Percentiles rank a stretch among this genome's conserved stretches.
These are phyloP conservation scores for Caenorhabditis drosophilae DNA, from an alignment of 2,888 invertebrate genomes.

Conservation along the genomic window DNA sequence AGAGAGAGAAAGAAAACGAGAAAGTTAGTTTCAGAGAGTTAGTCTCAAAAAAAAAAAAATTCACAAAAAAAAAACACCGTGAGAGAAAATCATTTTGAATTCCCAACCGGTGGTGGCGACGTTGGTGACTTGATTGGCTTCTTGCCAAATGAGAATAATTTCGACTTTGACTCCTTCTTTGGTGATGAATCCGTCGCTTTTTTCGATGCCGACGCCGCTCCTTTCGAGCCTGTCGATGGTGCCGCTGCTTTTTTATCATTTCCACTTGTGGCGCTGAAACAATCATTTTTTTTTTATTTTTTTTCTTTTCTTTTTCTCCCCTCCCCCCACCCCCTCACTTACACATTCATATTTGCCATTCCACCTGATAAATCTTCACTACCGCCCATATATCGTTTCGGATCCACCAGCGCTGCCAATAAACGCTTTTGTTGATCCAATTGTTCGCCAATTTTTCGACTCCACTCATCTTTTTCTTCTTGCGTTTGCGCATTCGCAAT, in stretches of 20 bases:
- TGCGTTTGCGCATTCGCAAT: conserved; percentile 80
- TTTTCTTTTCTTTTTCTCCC: not conserved
- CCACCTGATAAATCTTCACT: conserved; percentile 56
- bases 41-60: too few relatives aligned
- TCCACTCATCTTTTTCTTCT: conserved; percentile 74
- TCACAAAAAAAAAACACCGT: too few relatives aligned
- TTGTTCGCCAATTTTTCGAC: conserved; percentile 78
- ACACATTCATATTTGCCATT: conserved; percentile 57
- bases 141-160: conserved; percentile 62
- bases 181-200: conserved; percentile 43
- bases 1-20: too few relatives aligned
- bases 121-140: conserved; percentile 50
- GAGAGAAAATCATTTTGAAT: conserved; percentile 27
- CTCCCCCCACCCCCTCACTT: conserved; percentile 11
- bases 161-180: conserved; percentile 45
- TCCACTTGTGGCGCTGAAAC: conserved; percentile 18
- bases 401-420: conserved; percentile 91
- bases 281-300: not conserved
- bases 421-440: conserved; percentile 92
- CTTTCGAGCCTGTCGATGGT: conserved; percentile 22
- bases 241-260: conserved; percentile 29
- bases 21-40: too few relatives aligned
- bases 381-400: conserved; percentile 71
- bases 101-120: conserved; percentile 51
- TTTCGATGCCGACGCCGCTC: conserved; percentile 21